Conservation (phyloP, 2,888 invertebrate species). For the Cerceris ruficornis region DNA sequence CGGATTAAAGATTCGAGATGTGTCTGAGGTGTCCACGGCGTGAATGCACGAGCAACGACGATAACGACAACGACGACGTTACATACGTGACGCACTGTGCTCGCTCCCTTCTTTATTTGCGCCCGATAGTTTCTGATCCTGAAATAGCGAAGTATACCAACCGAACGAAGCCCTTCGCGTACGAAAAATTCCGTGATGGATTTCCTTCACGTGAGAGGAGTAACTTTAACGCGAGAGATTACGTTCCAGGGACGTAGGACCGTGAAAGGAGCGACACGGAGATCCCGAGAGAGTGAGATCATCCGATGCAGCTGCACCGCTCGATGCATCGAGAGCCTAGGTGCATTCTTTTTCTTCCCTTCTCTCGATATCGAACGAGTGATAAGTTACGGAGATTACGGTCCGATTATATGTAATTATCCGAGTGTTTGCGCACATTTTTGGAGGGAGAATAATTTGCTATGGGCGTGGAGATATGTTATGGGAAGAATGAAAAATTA, state of each 20-base stretch:
- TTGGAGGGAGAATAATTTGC: no score
- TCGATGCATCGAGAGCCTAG: not conserved
- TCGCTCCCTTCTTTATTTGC: conserved; percentile 28
- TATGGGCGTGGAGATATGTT: no score
- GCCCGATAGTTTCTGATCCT: conserved; percentile 31
- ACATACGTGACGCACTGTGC: conserved; percentile 52
- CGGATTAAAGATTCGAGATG: conserved; percentile 77
- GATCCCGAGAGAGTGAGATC: conserved; percentile 31
- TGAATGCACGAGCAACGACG: conserved; percentile 70
- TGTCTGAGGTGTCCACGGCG: conserved; percentile 66
- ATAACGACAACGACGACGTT: no score
- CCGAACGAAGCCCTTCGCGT: conserved; percentile 37
- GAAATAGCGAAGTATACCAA: conserved; percentile 35
- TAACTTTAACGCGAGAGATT: conserved; percentile 37
- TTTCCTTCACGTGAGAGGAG: conserved; percentile 11
- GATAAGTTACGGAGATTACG: no score
- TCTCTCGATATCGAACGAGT: no score
- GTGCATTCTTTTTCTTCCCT: not conserved
- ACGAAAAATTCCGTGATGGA: not conserved
- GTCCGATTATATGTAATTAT: no score
- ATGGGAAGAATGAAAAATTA: no score
- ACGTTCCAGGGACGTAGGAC: conserved; percentile 24
- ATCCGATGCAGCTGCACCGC: conserved; percentile 20
- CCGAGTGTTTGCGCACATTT: no score
- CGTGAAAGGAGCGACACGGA: conserved; percentile 25